Evolutionary conservation across 1,140 invertebrate species (phyloP), one percentile per base, ranked within the genome.

Genomic region (Bombus turneri): DNA sequence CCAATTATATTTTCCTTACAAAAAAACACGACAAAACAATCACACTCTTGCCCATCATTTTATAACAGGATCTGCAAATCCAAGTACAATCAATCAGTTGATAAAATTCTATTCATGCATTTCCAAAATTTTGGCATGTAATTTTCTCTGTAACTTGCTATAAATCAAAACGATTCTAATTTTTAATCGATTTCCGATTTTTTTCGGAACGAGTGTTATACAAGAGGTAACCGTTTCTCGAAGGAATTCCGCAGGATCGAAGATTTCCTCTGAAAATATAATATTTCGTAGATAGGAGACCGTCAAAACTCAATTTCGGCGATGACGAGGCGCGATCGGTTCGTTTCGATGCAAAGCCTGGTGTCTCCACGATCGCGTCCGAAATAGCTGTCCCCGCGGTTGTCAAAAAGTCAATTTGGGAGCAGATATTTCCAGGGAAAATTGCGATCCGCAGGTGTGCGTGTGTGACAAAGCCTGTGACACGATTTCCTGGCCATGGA

Each of bases 401-500:
- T 71, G 41, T 80, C 53, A 72, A 85, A 85, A 80, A 64, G 77
- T 72, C 76, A 85, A 85, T 85, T 72, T 59, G 68, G 68, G 64
- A 69, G 15, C 83, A 64, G 83, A 80, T 80, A 72, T 72, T 62
- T 47, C 12, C 28, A 5, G 12, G 76, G 28, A 72, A 80, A 84
- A 85, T 85, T 80, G 76, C 53, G 13, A 25, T 13, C 34, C 15
- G 68, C 22, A 3, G 28, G 37, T 15, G n/a, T 37, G 74, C 22
- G 74, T 25, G 73, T n/a, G 62, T 18, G 73, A 9, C n/a, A 82
- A 73, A 74, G 37, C 34, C 62, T 37, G 73, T 41, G 81, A 57
- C 81, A 69, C 64, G 62, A n/a, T 81, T 81, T 41, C 6, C 22
- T 68, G 8, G 66, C 1, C 34, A 37, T 10, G 10, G 9, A 15